phyloP scores from a whole-genome alignment of 1,140 invertebrate genomes.

The Drosophila virilis region DNA sequence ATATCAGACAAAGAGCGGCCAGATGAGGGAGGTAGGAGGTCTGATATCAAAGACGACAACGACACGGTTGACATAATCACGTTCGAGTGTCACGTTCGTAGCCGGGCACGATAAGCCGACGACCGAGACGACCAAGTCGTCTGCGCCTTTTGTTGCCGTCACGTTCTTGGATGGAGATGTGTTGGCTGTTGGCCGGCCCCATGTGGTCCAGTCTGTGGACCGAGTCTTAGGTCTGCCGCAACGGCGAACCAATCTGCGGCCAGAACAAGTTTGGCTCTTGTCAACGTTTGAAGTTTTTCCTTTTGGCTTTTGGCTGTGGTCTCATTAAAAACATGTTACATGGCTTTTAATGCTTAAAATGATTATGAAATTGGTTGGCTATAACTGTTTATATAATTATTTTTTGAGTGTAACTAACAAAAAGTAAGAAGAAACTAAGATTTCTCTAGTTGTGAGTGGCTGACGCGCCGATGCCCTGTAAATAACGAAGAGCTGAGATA shows the following conservation, averaged over 20 bases:
- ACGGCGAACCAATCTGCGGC: neutral
- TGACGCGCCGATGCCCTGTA: neutral
- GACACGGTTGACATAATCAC: slow-evolving; percentile 74
- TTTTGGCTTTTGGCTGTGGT: slow-evolving; percentile 47
- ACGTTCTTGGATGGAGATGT: slow-evolving; percentile 60
- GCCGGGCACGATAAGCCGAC: slow-evolving; percentile 45
- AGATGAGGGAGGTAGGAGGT: slow-evolving; percentile 1
- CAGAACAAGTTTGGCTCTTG: slow-evolving; percentile 67
- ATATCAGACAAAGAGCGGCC: slow-evolving; percentile 28
- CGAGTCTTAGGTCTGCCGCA: slow-evolving; percentile 4
- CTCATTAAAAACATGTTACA: slow-evolving; percentile 80
- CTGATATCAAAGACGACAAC: slow-evolving; percentile 42
- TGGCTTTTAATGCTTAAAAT: slow-evolving; percentile 63
- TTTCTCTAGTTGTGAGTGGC: neutral
- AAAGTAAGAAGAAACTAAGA: neutral
- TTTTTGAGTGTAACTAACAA: slow-evolving; percentile 55
- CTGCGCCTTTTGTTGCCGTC: slow-evolving; percentile 69
- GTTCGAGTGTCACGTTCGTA: slow-evolving; percentile 77
- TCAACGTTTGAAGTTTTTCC: slow-evolving; percentile 38
- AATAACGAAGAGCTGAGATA: neutral
- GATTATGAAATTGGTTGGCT: slow-evolving; percentile 68
- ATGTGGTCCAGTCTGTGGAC: slow-evolving; percentile 27
- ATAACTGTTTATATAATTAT: slow-evolving; percentile 75
- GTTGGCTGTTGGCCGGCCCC: slow-evolving; percentile 24
- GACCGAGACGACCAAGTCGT: slow-evolving; percentile 31